Percentiles rank a stretch among this genome's conserved stretches.
Evolutionary conservation across 2,797 vertebrate genomes (phyloP).

Genomic region (Alosa sapidissima): DNA sequence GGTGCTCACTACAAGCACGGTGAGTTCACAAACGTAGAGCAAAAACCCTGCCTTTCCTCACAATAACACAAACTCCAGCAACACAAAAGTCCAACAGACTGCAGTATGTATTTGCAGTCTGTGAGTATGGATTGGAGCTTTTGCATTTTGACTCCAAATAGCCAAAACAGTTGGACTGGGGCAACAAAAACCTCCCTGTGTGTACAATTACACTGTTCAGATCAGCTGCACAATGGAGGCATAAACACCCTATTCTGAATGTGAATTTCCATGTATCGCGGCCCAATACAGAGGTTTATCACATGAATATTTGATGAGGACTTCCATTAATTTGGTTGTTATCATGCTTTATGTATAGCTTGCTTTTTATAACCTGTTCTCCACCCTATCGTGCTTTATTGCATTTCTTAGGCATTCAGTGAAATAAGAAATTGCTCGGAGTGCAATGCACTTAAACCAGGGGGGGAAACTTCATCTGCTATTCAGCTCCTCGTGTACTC

Average conservation of each 20-base stretch:
- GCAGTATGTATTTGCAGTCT: not conserved
- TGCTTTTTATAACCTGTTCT: conserved; percentile 59
- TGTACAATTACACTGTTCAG: conserved; percentile 35
- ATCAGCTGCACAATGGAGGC: conserved; percentile 57
- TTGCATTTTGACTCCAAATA: not conserved
- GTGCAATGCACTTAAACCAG: conserved; percentile 64
- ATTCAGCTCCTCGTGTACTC: conserved; percentile 60
- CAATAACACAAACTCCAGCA: not conserved
- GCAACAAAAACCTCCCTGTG: not conserved
- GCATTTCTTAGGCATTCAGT: conserved; percentile 62
- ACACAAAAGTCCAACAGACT: not conserved
- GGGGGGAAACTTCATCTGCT: conserved; percentile 52
- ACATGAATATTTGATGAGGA: conserved; percentile 68
- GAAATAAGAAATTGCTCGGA: conserved; percentile 55
- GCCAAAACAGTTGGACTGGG: not conserved
- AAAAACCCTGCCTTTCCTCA: not conserved
- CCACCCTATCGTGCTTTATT: conserved; percentile 57
- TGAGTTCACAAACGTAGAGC: not conserved
- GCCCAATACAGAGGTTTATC: conserved; percentile 67
- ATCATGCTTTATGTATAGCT: conserved; percentile 72
- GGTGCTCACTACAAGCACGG: not conserved
- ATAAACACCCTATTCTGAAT: conserved; percentile 60
- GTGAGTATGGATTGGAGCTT: not conserved
- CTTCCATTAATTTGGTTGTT: conserved; percentile 78
- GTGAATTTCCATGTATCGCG: conserved; percentile 59